These are phyloP conservation scores for Epinephelus moara DNA, from an alignment of 2,113 vertebrate species.

Conservation along the genomic window DNA sequence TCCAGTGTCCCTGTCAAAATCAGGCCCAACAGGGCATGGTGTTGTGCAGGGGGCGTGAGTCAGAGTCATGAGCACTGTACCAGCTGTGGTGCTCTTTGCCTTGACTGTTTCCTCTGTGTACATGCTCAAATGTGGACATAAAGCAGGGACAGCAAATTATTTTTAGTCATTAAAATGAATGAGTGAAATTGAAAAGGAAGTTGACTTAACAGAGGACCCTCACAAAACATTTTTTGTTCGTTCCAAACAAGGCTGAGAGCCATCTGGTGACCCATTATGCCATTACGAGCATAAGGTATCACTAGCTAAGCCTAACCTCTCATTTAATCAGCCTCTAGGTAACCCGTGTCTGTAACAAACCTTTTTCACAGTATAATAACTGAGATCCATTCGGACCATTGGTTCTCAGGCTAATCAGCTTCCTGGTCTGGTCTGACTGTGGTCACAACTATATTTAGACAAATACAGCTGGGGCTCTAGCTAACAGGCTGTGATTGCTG, in stretches of 20 bases:
- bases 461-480: constrained; percentile 48
- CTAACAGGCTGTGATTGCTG: constrained; percentile 28
- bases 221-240: constrained; percentile 1
- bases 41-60: constrained; percentile 52
- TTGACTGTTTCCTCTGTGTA: constrained; percentile 38
- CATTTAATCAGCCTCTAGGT: constrained; percentile 10
- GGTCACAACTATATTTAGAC: constrained; percentile 59
- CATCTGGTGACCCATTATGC: neutral
- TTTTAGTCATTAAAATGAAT: constrained; percentile 58
- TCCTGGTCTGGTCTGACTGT: constrained; percentile 44
- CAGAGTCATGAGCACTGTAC: constrained; percentile 28
- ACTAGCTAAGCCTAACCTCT: neutral
- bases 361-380: constrained; percentile 31
- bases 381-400: constrained; percentile 42
- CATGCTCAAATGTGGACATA: constrained; percentile 38
- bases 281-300: constrained; percentile 5
- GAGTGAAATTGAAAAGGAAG: constrained; percentile 17
- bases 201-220: constrained; percentile 11
- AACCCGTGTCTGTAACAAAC: constrained; percentile 10
- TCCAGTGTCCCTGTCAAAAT: constrained; percentile 53
- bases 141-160: constrained; percentile 43
- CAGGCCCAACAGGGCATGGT: constrained; percentile 36
- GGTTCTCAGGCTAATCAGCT: constrained; percentile 59
- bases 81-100: constrained; percentile 49
- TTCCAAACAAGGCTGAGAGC: constrained; percentile 7